These are phyloP conservation scores for Myrmecophaga tridactyla DNA, from an alignment of 2,113 vertebrate species.

Conservation along the genomic window DNA sequence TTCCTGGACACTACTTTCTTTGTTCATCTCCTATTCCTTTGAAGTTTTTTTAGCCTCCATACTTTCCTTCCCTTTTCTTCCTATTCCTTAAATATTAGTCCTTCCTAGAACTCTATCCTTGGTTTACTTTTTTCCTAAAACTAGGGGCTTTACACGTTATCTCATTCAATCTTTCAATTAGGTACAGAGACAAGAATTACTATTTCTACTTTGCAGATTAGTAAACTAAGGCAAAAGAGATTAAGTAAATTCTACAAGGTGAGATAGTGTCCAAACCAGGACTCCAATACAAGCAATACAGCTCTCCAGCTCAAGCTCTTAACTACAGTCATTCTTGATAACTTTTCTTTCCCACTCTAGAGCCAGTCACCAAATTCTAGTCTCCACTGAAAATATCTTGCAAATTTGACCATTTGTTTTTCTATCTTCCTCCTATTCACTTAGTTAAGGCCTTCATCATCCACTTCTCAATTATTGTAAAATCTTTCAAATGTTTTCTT, in stretches of 20 bases:
- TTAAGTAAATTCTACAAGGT: background rate
- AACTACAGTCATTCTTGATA: background rate
- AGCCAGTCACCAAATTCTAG: background rate
- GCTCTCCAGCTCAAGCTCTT: background rate
- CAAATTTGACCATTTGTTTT: background rate
- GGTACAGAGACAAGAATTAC: background rate
- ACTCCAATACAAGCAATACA: background rate
- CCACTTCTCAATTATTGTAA: background rate
- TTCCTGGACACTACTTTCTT: background rate
- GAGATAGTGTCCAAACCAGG: background rate
- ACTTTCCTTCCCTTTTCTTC: background rate
- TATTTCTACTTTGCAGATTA: background rate
- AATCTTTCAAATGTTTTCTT: conserved; percentile 31
- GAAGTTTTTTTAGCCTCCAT: background rate
- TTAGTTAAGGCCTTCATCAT: background rate
- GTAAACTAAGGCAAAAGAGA: background rate
- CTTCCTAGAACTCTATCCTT: background rate
- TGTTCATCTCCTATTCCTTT: background rate
- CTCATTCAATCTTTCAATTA: conserved; percentile 34
- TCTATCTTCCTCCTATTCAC: background rate
- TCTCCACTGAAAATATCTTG: background rate
- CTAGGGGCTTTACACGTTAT: background rate
- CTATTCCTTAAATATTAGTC: background rate
- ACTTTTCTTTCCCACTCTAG: background rate
- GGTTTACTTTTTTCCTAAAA: background rate